Evolutionary conservation across 2,888 invertebrate genomes (phyloP).

Genomic region (Amphipoea lucens): DNA sequence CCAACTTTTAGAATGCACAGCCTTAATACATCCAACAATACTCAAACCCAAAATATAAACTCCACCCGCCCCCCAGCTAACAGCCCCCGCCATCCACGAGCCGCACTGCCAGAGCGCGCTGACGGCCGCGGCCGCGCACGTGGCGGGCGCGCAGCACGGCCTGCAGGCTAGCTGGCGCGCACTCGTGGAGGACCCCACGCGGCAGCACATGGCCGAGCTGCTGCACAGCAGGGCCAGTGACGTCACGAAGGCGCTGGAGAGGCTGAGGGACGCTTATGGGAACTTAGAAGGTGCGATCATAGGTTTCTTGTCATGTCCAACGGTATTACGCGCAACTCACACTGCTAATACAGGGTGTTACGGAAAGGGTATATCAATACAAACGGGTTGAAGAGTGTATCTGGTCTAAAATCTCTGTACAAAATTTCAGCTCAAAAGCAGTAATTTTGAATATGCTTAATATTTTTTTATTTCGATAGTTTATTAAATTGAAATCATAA

Average conservation of each 20-base stretch:
- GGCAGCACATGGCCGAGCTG: constrained; percentile 63
- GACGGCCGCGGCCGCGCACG: constrained; percentile 74
- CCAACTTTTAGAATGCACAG: no score
- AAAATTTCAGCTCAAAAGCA: no score
- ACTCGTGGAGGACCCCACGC: constrained; percentile 70
- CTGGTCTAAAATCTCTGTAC: no score
- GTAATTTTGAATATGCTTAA: no score
- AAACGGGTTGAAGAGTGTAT: no score
- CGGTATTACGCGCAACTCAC: neutral
- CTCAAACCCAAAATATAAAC: neutral
- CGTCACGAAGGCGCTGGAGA: constrained; percentile 77
- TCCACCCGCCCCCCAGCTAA: constrained; percentile 69
- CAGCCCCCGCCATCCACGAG: constrained; percentile 80
- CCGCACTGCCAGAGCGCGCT: constrained; percentile 84
- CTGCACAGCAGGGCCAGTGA: constrained; percentile 69
- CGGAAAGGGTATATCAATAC: no score
- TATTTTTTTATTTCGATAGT: no score
- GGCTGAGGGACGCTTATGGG: constrained; percentile 72
- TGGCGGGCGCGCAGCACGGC: constrained; percentile 72
- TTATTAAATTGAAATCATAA: no score
- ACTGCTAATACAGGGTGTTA: neutral
- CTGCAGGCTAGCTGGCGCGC: constrained; percentile 74
- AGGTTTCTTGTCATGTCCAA: no score
- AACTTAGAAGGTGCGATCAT: constrained; percentile 46
- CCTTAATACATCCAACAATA: no score